A percentile compares a stretch with the other conserved stretches of the same genome.
These are phyloP conservation scores for Leucoptera coffeella DNA, from an alignment of 2,888 invertebrate genomes.

Conservation along the genomic window DNA sequence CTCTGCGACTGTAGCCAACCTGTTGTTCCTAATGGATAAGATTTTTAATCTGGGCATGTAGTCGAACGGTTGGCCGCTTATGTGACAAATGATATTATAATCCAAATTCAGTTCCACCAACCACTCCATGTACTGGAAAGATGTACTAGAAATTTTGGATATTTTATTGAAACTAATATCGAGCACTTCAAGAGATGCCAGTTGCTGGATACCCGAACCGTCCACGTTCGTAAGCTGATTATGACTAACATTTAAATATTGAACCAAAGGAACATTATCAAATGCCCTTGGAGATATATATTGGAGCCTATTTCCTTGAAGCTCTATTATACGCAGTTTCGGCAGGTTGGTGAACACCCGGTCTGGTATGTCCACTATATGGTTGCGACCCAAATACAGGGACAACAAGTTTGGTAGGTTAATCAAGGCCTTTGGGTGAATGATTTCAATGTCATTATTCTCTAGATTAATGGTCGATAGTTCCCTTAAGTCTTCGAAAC, in stretches of 20 bases:
- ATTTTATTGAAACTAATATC: constrained; percentile 79
- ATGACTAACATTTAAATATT: constrained; percentile 77
- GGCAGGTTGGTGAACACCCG: constrained; percentile 72
- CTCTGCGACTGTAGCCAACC: constrained; percentile 67
- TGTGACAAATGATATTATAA: constrained; percentile 74
- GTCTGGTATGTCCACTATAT: constrained; percentile 68
- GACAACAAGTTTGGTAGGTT: constrained; percentile 64
- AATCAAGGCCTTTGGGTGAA: constrained; percentile 67
- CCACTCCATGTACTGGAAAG: constrained; percentile 73
- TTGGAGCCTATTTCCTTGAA: constrained; percentile 73
- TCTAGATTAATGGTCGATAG: constrained; percentile 73
- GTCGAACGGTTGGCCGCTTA: constrained; percentile 75
- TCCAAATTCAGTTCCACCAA: constrained; percentile 81
- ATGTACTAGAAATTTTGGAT: constrained; percentile 61
- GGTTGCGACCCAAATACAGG: constrained; percentile 65
- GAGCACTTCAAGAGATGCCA: constrained; percentile 75
- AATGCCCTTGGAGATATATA: constrained; percentile 71
- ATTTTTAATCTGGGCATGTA: constrained; percentile 80
- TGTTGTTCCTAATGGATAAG: constrained; percentile 71
- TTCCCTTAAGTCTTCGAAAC: constrained; percentile 64
- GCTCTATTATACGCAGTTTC: constrained; percentile 64
- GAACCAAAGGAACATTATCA: constrained; percentile 67
- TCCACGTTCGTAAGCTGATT: constrained; percentile 73
- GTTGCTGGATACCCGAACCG: constrained; percentile 64
- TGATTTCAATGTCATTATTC: constrained; percentile 69